Evolutionary conservation across 2,888 invertebrate species (phyloP).

Genomic region (Drosophila meridiana): DNA sequence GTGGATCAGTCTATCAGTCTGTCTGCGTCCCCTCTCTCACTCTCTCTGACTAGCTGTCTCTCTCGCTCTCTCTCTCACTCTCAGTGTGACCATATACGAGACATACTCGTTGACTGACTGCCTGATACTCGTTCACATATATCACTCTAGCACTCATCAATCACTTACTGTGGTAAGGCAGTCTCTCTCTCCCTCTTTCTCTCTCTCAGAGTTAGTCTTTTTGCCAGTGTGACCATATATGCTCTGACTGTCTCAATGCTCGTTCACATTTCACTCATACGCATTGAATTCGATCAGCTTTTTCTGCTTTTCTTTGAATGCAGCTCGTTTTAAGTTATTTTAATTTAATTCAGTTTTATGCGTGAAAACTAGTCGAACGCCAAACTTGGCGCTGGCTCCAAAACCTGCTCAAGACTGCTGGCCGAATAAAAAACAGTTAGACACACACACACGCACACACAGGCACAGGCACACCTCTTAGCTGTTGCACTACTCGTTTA

Average conservation of each 20-base stretch:
- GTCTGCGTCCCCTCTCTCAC: not conserved
- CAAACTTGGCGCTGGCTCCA: constrained; percentile 45
- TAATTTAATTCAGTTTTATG: constrained; percentile 73
- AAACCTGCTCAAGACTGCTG: constrained; percentile 22
- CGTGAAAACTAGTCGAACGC: constrained; percentile 75
- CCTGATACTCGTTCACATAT: not conserved
- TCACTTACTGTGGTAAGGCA: not conserved
- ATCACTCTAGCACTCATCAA: not conserved
- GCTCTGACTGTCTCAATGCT: constrained; percentile 19
- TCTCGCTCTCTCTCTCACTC: not conserved
- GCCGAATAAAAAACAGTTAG: constrained; percentile 56
- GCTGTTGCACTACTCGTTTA: constrained; percentile 32
- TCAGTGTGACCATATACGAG: not conserved
- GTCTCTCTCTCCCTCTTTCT: not conserved
- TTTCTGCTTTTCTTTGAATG: constrained; percentile 44
- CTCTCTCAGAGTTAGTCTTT: not conserved
- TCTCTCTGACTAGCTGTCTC: not conserved
- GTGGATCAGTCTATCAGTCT: not conserved
- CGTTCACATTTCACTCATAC: constrained; percentile 20
- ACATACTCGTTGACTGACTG: constrained; percentile 4
- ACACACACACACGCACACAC: constrained; percentile 7
- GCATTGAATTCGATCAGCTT: constrained; percentile 33
- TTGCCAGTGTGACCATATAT: constrained; percentile 49
- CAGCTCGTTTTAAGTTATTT: constrained; percentile 49
- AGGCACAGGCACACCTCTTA: constrained; percentile 7